Percentiles rank a stretch among this genome's conserved stretches.
These are phyloP conservation scores for Phytoseiulus persimilis DNA, from an alignment of 2,888 invertebrate species.

Conservation along the genomic window DNA sequence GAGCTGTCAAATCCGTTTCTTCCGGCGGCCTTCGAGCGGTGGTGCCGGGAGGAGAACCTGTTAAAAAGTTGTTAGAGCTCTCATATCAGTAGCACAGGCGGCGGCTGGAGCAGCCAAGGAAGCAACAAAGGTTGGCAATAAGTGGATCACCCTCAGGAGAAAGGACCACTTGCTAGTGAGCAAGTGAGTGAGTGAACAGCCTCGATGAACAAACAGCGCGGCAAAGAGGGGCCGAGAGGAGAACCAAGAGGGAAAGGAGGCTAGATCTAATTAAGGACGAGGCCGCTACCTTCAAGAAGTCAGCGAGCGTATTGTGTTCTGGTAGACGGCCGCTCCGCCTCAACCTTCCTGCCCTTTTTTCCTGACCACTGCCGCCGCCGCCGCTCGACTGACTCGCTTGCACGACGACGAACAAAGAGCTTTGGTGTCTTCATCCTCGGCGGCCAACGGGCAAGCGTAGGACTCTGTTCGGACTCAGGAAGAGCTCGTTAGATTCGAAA, in stretches of 20 bases:
- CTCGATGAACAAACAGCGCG: background rate
- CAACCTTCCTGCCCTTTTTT: background rate
- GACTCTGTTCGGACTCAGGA: background rate
- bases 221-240: background rate
- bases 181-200: background rate
- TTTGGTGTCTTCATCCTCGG: background rate
- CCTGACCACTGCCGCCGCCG: background rate
- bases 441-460: background rate
- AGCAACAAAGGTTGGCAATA: background rate
- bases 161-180: background rate
- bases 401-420: background rate
- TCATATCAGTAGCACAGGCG: conserved; percentile 9
- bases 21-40: background rate
- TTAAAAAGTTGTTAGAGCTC: conserved; percentile 37
- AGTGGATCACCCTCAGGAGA: background rate
- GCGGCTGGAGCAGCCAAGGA: background rate
- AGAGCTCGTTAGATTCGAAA: background rate
- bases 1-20: background rate
- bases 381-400: background rate
- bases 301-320: background rate
- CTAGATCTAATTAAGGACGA: background rate
- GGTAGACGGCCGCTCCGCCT: background rate
- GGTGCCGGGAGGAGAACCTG: background rate
- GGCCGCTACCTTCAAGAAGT: background rate
- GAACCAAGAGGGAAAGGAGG: background rate